Conservation (phyloP, 2,888 invertebrate species). For the Eudemis profundana region DNA sequence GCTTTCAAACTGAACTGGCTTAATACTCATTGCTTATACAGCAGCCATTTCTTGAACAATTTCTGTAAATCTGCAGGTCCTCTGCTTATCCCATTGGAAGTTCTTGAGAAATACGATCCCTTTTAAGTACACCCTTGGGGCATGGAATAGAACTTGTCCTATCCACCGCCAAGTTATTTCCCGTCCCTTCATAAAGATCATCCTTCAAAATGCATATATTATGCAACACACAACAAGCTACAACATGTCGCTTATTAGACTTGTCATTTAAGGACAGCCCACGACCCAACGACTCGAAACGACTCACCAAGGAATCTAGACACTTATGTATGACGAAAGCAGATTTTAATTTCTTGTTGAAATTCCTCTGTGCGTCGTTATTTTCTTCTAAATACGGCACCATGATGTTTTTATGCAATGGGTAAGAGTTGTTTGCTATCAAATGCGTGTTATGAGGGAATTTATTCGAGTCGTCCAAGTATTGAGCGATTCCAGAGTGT, state of each 20-base stretch:
- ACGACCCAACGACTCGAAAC: background rate
- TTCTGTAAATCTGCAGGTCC: background rate
- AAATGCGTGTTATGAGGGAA: constrained; percentile 12
- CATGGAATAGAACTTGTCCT: background rate
- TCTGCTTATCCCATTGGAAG: background rate
- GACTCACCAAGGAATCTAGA: background rate
- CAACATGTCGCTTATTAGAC: background rate
- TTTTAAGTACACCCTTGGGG: background rate
- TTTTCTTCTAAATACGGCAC: background rate
- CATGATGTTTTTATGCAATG: constrained; percentile 1
- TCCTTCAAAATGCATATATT: constrained; percentile 8
- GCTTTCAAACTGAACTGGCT: too few relatives aligned
- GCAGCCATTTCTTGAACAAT: too few relatives aligned
- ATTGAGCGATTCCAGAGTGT: background rate
- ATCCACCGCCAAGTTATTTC: too few relatives aligned
- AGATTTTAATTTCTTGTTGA: background rate
- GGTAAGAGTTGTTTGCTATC: constrained; percentile 8
- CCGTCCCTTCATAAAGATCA: background rate
- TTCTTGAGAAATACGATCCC: background rate
- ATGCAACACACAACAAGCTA: constrained; percentile 15
- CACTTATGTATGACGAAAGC: background rate
- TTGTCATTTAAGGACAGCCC: background rate
- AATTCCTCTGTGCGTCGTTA: background rate
- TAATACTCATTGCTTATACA: too few relatives aligned
- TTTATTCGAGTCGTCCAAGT: background rate